A percentile compares a stretch with the other conserved stretches of the same genome.
Evolutionary conservation across 2,113 vertebrate genomes (phyloP).

Genomic region (Hassar affinis): DNA sequence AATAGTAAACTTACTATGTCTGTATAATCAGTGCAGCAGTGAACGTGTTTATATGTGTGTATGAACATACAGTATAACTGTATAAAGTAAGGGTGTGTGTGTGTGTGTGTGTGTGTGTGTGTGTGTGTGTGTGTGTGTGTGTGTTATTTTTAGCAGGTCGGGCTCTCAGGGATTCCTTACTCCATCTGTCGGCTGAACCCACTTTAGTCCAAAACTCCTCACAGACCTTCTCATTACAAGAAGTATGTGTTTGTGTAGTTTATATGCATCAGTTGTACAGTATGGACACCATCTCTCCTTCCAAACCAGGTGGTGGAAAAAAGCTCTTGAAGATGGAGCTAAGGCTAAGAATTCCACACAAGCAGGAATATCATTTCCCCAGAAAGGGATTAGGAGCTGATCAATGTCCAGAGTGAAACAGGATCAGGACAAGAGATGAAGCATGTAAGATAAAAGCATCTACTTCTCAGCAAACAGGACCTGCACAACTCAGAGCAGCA

Average conservation of each 20-base stretch:
- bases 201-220: conserved; percentile 26
- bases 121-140: conserved; percentile 11
- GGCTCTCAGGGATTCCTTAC: conserved; percentile 18
- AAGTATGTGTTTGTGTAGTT: not conserved
- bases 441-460: no score
- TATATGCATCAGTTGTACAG: not conserved
- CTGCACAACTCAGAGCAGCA: not conserved
- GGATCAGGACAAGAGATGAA: not conserved
- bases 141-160: conserved; percentile 32
- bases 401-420: not conserved
- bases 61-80: not conserved
- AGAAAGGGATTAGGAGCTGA: not conserved
- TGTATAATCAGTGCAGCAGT: not conserved
- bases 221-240: not conserved
- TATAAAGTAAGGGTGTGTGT: not conserved
- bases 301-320: not conserved
- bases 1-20: not conserved
- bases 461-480: not conserved
- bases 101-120: conserved; percentile 6
- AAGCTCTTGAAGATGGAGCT: not conserved
- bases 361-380: not conserved
- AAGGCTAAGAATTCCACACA: not conserved
- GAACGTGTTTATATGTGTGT: conserved; percentile 6
- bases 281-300: not conserved
- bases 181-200: conserved; percentile 35